Evolutionary conservation across 2,797 vertebrate genomes (phyloP).

Genomic region (Gambusia yucatana): DNA sequence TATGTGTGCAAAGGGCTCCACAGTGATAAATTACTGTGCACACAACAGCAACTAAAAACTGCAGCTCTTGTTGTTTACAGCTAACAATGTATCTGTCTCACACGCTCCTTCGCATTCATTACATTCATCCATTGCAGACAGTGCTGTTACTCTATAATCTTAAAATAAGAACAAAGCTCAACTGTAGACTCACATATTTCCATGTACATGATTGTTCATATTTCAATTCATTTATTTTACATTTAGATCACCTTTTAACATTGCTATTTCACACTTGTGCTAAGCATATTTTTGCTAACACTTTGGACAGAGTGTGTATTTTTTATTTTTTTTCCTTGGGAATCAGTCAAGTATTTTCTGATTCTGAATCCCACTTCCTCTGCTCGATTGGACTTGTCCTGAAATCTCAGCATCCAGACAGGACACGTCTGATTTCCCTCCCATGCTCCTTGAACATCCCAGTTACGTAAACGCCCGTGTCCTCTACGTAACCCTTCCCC

Average conservation of each 20-base stretch:
- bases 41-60: background rate
- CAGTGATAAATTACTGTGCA: background rate
- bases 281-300: too few species aligned
- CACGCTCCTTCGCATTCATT: background rate
- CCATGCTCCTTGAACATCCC: constrained; percentile 40
- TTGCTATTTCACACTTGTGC: too few species aligned
- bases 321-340: too few species aligned
- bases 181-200: too few species aligned
- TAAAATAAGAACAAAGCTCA: background rate
- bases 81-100: background rate
- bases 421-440: constrained; percentile 41
- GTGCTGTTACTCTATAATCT: background rate
- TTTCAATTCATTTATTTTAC: too few species aligned
- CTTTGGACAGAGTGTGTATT: too few species aligned
- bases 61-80: background rate
- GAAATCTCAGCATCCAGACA: constrained; percentile 34
- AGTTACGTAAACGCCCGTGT: constrained; percentile 40
- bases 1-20: background rate
- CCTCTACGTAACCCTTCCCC: constrained; percentile 39
- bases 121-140: background rate
- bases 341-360: constrained; percentile 31
- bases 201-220: too few species aligned
- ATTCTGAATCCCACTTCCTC: constrained; percentile 13
- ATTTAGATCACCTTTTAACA: too few species aligned
- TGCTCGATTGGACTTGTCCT: background rate